Conservation (phyloP, 2,888 invertebrate species). For the Hirudinaria manillensis region DNA sequence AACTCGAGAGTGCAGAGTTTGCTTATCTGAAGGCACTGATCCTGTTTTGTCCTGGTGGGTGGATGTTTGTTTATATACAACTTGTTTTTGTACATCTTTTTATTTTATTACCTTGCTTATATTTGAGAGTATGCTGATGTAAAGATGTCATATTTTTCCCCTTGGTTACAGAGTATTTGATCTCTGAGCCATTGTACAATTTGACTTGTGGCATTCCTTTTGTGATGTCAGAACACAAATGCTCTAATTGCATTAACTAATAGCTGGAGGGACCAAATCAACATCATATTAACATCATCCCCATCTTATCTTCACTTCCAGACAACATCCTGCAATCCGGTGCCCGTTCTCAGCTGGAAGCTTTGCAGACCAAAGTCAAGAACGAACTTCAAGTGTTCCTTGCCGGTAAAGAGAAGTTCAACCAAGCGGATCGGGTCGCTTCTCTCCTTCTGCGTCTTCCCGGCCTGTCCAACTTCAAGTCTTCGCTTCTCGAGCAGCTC, state of each 20-base stretch:
- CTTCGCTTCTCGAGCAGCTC: slow-evolving; percentile 86
- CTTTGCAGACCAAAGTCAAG: slow-evolving; percentile 63
- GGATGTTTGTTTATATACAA: not conserved
- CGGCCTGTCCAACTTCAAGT: slow-evolving; percentile 53
- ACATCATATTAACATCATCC: too few relatives aligned
- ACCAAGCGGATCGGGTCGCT: slow-evolving; percentile 83
- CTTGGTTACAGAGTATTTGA: too few relatives aligned
- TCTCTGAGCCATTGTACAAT: too few relatives aligned
- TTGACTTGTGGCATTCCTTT: too few relatives aligned
- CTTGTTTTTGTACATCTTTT: not conserved
- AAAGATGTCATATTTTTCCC: not conserved
- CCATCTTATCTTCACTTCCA: not conserved
- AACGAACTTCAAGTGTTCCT: slow-evolving; percentile 58
- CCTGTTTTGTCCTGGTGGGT: slow-evolving; percentile 72
- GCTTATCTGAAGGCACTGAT: slow-evolving; percentile 79
- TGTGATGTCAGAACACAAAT: too few relatives aligned
- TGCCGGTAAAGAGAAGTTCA: slow-evolving; percentile 40
- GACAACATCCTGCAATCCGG: slow-evolving; percentile 21
- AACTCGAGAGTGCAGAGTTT: slow-evolving; percentile 76
- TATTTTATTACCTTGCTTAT: not conserved
- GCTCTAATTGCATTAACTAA: too few relatives aligned
- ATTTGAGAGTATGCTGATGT: not conserved
- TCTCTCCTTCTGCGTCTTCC: slow-evolving; percentile 66
- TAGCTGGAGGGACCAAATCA: too few relatives aligned
- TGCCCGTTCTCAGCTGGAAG: slow-evolving; percentile 57